Evolutionary conservation across 2,113 vertebrate species (phyloP), one percentile per base, ranked within the genome.

Genomic region (Ameiurus melas): DNA sequence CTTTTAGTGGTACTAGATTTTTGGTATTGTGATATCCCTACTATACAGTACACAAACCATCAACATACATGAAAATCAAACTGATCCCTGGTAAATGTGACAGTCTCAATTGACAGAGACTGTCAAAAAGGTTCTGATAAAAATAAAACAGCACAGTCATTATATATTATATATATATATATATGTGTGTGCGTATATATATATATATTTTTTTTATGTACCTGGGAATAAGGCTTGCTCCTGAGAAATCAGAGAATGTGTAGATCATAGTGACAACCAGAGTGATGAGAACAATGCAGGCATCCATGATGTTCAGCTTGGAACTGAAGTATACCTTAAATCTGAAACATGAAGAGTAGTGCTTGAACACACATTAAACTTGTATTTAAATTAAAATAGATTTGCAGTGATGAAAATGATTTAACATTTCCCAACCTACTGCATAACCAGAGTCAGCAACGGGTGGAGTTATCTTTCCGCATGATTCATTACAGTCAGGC

Each of bases 271-370:
- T 95, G 90, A 98, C 89, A 70, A 96, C 66, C 87, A 99, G 90
- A 0, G 96, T 97, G 87, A 96, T 25, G 0, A 94, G 92, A 39
- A 97, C 96, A 85, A 99, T 94, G 25, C 94, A 87, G 0, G 96
- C 95, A 73, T 99, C 97, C 53, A 97, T 68, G 89, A 95, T 93
- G 92, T 99, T 99, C 90, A 98, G 86, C 87, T 93, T 94, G 60
- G 95, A 97, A 87, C 62, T 93, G 94, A 99, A 99, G 92, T 98
- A 99, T 0, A 90, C 93, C n/a, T 77, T 93, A 84, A 96, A 96
- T 70, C 98, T 99, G 92, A 89, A 71, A 91, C 25, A 84, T 17
- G 17, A 9, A 51, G 22, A 70, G 27, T 55, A 27, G 3, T 47
- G 43, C 43, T 47, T 47, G 43, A 47, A 47, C 30, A 70, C 47